Percentiles rank a stretch among this genome's conserved stretches.
Evolutionary conservation across 2,797 vertebrate genomes (phyloP).

Genomic region (Rhinichthys osculus): DNA sequence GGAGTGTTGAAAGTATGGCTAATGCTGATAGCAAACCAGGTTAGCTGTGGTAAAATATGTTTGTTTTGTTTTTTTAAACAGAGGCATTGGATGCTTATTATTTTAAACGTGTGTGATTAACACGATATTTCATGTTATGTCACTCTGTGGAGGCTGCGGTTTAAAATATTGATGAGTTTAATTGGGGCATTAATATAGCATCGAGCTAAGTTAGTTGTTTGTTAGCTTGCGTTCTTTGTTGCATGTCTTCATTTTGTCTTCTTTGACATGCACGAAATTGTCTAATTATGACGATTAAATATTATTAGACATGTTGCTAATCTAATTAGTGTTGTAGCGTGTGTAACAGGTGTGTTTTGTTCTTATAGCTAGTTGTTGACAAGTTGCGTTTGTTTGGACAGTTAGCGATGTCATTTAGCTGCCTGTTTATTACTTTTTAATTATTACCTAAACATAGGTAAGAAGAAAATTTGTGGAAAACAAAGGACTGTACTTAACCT

Average conservation of each 20-base stretch:
- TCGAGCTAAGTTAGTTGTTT: constrained; percentile 18
- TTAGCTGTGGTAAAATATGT: neutral
- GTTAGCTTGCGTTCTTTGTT: neutral
- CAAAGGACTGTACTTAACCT: neutral
- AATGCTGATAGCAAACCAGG: constrained; percentile 19
- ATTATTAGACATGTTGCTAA: neutral
- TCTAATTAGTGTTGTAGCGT: neutral
- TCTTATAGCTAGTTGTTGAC: neutral
- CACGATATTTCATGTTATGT: neutral
- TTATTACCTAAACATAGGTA: neutral
- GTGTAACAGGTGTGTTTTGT: neutral
- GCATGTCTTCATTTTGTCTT: neutral
- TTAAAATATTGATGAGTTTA: neutral
- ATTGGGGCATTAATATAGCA: neutral
- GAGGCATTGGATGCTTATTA: neutral
- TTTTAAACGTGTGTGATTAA: neutral
- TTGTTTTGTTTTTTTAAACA: neutral
- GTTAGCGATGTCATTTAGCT: neutral
- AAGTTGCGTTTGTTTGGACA: neutral
- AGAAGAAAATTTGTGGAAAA: neutral
- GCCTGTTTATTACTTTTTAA: neutral
- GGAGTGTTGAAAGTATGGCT: neutral
- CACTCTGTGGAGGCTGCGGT: neutral
- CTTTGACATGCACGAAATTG: neutral
- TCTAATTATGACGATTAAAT: neutral